These are phyloP conservation scores for Parnassius smintheus DNA, from an alignment of 2,888 invertebrate species.

Conservation along the genomic window DNA sequence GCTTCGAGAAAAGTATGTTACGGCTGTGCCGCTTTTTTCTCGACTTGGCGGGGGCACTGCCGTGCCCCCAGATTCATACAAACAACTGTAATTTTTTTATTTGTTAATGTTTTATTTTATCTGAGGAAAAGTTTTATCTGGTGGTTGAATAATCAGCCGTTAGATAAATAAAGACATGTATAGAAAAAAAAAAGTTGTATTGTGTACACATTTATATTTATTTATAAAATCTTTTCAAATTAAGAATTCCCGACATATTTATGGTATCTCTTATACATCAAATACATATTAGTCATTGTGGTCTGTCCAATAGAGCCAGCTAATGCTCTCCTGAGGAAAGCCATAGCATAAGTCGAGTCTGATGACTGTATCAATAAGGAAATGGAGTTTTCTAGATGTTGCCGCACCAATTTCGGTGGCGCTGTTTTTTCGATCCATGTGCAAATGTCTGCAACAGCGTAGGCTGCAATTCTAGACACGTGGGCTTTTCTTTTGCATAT, in stretches of 20 bases:
- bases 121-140: too few species aligned
- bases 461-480: slow-evolving; percentile 66
- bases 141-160: too few species aligned
- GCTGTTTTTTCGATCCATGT: slow-evolving; percentile 53
- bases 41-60: too few species aligned
- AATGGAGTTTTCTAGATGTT: slow-evolving; percentile 67
- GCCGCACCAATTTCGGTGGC: slow-evolving; percentile 56
- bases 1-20: too few species aligned
- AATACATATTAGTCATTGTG: slow-evolving; percentile 66
- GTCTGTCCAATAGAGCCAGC: slow-evolving; percentile 61
- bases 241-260: slow-evolving; percentile 73
- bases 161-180: too few species aligned
- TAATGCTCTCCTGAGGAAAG: slow-evolving; percentile 63
- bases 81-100: too few species aligned
- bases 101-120: too few species aligned
- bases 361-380: slow-evolving; percentile 60
- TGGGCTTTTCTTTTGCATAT: slow-evolving; percentile 69
- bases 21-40: too few species aligned
- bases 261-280: slow-evolving; percentile 72
- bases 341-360: slow-evolving; percentile 61
- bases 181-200: too few species aligned
- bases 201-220: not conserved
- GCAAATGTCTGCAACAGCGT: slow-evolving; percentile 68
- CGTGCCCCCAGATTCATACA: too few species aligned
- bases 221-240: slow-evolving; percentile 7